phyloP scores from a whole-genome alignment of 2,888 invertebrate genomes.

The Marasmarcha lunaedactyla region DNA sequence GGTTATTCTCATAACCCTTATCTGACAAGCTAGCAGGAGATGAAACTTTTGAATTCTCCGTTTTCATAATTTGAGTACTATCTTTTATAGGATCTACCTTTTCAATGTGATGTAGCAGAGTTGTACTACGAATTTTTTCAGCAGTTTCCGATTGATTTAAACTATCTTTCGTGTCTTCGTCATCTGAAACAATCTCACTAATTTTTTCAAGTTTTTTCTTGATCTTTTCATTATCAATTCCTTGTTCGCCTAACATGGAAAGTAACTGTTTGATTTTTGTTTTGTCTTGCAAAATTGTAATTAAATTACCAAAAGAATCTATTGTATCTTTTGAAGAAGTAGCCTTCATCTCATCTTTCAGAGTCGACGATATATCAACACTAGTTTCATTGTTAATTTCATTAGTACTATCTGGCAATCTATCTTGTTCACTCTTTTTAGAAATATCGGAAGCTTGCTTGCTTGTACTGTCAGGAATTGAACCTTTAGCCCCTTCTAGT shows the following conservation, averaged over 20 bases:
- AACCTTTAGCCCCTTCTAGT: slow-evolving; percentile 14
- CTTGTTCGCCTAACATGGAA: slow-evolving; percentile 42
- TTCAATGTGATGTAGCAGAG: background rate
- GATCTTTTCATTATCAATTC: slow-evolving; percentile 56
- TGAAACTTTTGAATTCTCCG: background rate
- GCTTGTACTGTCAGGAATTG: slow-evolving; percentile 47
- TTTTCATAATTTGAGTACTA: background rate
- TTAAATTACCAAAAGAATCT: slow-evolving; percentile 37
- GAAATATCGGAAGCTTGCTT: slow-evolving; percentile 7
- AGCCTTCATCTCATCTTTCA: slow-evolving; percentile 16
- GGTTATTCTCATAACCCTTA: slow-evolving; percentile 3
- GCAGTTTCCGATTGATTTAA: slow-evolving; percentile 5
- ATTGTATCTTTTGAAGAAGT: slow-evolving; percentile 13
- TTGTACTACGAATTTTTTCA: slow-evolving; percentile 13
- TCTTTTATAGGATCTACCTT: background rate
- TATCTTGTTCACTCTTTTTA: background rate
- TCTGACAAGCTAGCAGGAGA: slow-evolving; percentile 9
- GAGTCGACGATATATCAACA: slow-evolving; percentile 34
- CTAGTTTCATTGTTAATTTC: slow-evolving; percentile 30
- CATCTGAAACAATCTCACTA: slow-evolving; percentile 66
- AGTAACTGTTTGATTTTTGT: slow-evolving; percentile 60
- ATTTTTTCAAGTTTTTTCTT: slow-evolving; percentile 70
- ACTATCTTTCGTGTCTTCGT: slow-evolving; percentile 32
- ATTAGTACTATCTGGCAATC: slow-evolving; percentile 37
- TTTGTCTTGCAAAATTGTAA: slow-evolving; percentile 55